Conservation (phyloP, 2,113 vertebrate species). For the Menidia beryllina region DNA sequence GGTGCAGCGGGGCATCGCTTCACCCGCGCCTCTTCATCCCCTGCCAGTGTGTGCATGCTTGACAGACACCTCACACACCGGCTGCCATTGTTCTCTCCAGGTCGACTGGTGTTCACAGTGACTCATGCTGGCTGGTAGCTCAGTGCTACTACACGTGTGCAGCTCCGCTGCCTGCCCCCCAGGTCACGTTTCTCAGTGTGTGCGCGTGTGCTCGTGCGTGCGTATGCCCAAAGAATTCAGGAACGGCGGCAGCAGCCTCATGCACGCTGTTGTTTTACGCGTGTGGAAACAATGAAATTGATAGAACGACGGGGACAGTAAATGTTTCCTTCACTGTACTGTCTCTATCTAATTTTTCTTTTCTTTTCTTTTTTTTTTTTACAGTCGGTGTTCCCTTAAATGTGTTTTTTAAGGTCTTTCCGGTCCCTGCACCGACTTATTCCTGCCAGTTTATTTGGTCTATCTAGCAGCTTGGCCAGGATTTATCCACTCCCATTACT, state of each 20-base stretch:
- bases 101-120: slow-evolving; percentile 73
- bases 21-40: slow-evolving; percentile 50
- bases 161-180: slow-evolving; percentile 70
- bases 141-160: slow-evolving; percentile 75
- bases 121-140: slow-evolving; percentile 73
- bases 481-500: slow-evolving; percentile 60
- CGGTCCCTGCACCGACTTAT: slow-evolving; percentile 15
- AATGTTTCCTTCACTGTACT: slow-evolving; percentile 44
- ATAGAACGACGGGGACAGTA: slow-evolving; percentile 42
- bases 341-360: slow-evolving; percentile 48
- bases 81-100: slow-evolving; percentile 75
- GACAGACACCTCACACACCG: slow-evolving; percentile 76
- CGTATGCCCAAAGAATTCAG: slow-evolving; percentile 35
- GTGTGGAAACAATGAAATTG: slow-evolving; percentile 23
- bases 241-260: slow-evolving; percentile 29
- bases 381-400: slow-evolving; percentile 3
- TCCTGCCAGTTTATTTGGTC: slow-evolving; percentile 49
- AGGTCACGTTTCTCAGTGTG: slow-evolving; percentile 71
- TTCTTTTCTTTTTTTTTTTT: slow-evolving; percentile 59
- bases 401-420: slow-evolving; percentile 20
- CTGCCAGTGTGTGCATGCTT: slow-evolving; percentile 59
- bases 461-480: slow-evolving; percentile 43
- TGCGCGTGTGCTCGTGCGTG: slow-evolving; percentile 42
- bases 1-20: slow-evolving; percentile 57
- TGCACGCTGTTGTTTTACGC: slow-evolving; percentile 15